phyloP scores from a whole-genome alignment of 2,888 invertebrate species.

The Macropis europaea region DNA sequence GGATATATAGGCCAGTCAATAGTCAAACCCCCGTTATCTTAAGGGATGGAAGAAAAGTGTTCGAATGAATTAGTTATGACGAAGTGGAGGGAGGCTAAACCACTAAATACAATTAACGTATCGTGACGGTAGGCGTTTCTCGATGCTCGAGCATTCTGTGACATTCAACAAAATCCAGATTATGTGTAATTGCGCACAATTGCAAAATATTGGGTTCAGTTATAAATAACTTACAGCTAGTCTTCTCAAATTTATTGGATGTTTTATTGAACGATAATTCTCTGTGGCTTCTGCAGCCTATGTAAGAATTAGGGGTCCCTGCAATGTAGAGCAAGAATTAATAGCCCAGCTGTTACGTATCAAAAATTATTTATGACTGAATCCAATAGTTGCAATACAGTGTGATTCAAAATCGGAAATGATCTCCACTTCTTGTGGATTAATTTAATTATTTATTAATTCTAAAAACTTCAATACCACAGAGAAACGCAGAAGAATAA shows the following conservation, averaged over 20 bases:
- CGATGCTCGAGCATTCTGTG: background rate
- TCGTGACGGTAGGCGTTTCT: background rate
- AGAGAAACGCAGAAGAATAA: background rate
- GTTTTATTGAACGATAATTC: too few relatives aligned
- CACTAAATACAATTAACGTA: background rate
- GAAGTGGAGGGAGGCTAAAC: background rate
- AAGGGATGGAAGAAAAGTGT: constrained; percentile 2
- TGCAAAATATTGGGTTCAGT: too few relatives aligned
- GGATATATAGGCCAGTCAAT: constrained; percentile 58
- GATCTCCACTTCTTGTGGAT: background rate
- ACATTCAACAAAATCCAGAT: background rate
- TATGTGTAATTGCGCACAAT: background rate
- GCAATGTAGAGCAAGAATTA: too few relatives aligned
- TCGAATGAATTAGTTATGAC: background rate
- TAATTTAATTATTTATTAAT: background rate
- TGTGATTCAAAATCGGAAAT: background rate
- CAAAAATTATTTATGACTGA: too few relatives aligned
- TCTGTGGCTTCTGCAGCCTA: too few relatives aligned
- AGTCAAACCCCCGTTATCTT: constrained; percentile 40
- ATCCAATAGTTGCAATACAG: too few relatives aligned
- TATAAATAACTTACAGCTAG: too few relatives aligned
- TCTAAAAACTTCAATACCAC: background rate
- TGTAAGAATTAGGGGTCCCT: too few relatives aligned
- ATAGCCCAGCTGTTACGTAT: too few relatives aligned
- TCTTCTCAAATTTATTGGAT: too few relatives aligned